Evolutionary conservation across 2,888 invertebrate species (phyloP).

Genomic region (Lampropteryx suffumata): DNA sequence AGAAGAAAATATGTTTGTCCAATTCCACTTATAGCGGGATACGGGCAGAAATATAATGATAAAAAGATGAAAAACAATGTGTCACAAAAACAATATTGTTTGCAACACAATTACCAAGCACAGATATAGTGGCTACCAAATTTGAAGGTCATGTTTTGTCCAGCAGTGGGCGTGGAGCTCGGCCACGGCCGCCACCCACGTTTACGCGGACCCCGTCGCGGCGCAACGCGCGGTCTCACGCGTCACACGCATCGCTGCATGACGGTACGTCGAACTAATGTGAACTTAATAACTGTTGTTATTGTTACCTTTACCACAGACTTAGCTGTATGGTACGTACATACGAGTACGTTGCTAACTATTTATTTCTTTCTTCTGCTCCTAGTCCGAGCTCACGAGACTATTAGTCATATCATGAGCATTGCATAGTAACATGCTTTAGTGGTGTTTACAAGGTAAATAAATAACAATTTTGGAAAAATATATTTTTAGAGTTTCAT

Average conservation of each 20-base stretch:
- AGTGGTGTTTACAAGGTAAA: too few species aligned
- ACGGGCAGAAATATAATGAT: too few species aligned
- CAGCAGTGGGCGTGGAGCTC: constrained; percentile 84
- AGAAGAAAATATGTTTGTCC: too few species aligned
- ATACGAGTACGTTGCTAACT: not conserved
- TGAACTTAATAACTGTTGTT: constrained; percentile 17
- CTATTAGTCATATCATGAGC: too few species aligned
- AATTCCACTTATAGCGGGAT: too few species aligned
- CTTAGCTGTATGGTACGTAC: constrained; percentile 9
- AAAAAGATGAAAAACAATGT: too few species aligned
- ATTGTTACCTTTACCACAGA: constrained; percentile 7
- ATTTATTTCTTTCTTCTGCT: not conserved
- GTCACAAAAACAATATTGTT: too few species aligned
- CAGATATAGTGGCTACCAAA: not conserved
- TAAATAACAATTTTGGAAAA: too few species aligned
- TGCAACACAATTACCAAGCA: too few species aligned
- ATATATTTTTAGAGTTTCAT: too few species aligned
- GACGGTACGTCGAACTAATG: constrained; percentile 55
- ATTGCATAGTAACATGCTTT: too few species aligned
- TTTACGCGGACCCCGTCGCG: constrained; percentile 91
- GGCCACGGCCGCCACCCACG: constrained; percentile 85
- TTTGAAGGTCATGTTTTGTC: constrained; percentile 17
- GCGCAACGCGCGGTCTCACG: constrained; percentile 85
- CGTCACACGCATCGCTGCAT: constrained; percentile 66
- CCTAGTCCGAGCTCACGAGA: too few species aligned